Conservation (phyloP, 1,140 invertebrate species). For the Caenorhabditis latens region DNA sequence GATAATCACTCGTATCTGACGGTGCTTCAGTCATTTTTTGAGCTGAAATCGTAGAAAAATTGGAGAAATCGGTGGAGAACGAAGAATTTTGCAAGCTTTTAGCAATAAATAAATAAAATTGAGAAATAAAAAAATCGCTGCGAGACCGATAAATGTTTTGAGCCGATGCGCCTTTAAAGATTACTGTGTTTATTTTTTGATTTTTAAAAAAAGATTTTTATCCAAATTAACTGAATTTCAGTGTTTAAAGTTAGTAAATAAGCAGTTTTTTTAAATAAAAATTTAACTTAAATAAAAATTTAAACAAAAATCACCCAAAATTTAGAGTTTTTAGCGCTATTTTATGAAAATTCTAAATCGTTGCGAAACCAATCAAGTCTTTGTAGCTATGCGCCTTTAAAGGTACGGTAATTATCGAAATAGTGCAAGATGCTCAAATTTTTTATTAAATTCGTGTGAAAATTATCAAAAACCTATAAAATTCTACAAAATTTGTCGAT, state of each 20-base stretch:
- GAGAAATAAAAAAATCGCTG: background rate
- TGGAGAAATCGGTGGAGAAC: background rate
- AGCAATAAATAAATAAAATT: background rate
- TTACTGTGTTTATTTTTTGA: background rate
- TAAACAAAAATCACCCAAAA: too few species aligned
- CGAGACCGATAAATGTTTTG: background rate
- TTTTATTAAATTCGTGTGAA: background rate
- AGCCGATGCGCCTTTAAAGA: background rate
- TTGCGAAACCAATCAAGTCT: too few species aligned
- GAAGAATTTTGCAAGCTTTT: background rate
- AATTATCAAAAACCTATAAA: background rate
- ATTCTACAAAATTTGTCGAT: too few species aligned
- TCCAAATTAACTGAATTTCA: too few species aligned
- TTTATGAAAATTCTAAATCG: too few species aligned
- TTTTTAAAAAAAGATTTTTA: background rate
- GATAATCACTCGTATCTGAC: slow-evolving; percentile 75
- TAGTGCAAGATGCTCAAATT: too few species aligned
- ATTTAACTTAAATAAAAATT: too few species aligned
- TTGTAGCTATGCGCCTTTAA: slow-evolving; percentile 5
- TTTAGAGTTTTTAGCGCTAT: too few species aligned
- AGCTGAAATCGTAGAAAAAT: slow-evolving; percentile 24
- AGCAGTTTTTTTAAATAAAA: too few species aligned
- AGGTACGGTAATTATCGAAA: background rate
- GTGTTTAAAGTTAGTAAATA: too few species aligned
- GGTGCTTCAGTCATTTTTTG: slow-evolving; percentile 71